Evolutionary conservation across 2,797 vertebrate species (phyloP).

Genomic region (Sebastes trivittatus): DNA sequence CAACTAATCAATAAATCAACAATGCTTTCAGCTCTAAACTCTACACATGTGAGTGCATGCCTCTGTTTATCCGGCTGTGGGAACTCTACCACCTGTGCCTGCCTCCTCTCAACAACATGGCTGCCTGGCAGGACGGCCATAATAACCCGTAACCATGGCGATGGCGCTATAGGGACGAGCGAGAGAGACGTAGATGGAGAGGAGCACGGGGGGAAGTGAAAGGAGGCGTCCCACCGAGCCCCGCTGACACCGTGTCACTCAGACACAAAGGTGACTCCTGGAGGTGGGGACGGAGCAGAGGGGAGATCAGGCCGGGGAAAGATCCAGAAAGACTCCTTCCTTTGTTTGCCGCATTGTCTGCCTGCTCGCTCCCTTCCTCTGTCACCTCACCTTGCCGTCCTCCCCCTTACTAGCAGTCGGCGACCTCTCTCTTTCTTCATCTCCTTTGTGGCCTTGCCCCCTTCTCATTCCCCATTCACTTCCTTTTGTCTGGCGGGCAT

Average conservation of each 20-base stretch:
- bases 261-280: conserved; percentile 77
- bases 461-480: conserved; percentile 40
- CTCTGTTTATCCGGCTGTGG: conserved; percentile 29
- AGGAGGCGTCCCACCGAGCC: conserved; percentile 68
- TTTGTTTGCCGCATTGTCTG: conserved; percentile 76
- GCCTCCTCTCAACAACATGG: conserved; percentile 71
- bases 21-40: neutral
- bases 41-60: neutral
- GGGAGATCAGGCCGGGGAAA: conserved; percentile 42
- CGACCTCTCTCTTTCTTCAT: conserved; percentile 60
- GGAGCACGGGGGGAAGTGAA: conserved; percentile 28
- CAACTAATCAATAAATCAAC: neutral
- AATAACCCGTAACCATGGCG: conserved; percentile 65
- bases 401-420: conserved; percentile 55
- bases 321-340: conserved; percentile 37
- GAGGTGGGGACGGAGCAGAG: conserved; percentile 57
- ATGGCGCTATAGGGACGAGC: conserved; percentile 51
- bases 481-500: conserved; percentile 51
- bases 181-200: conserved; percentile 28
- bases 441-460: conserved; percentile 56
- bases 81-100: conserved; percentile 71
- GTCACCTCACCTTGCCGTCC: conserved; percentile 68
- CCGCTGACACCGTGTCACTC: conserved; percentile 64
- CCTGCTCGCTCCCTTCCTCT: conserved; percentile 56
- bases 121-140: conserved; percentile 62